Percentiles rank a stretch among this genome's conserved stretches.
Evolutionary conservation across 2,888 invertebrate genomes (phyloP).

Genomic region (Rhimphoctona megacephalus): DNA sequence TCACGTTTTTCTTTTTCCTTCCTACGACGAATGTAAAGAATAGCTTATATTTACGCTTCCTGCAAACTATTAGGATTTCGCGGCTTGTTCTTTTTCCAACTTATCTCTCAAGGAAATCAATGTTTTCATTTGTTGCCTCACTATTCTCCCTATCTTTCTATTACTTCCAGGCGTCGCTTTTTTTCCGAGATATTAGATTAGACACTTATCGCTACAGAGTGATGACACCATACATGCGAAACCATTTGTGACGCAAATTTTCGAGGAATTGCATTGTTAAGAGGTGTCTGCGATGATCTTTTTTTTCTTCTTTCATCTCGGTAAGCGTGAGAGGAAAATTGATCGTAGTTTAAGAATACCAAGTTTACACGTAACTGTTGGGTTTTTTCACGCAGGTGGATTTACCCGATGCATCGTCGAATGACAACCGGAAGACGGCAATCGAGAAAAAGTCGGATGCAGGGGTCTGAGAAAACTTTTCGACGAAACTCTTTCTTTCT

Average conservation of each 20-base stretch:
- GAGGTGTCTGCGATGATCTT: constrained; percentile 49
- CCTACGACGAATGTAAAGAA: constrained; percentile 7
- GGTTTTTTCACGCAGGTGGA: constrained; percentile 46
- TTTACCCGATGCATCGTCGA: constrained; percentile 1
- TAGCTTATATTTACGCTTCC: constrained; percentile 49
- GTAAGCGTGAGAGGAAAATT: constrained; percentile 57
- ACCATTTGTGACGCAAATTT: constrained; percentile 68
- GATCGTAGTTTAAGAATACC: constrained; percentile 43
- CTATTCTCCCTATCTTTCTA: constrained; percentile 24
- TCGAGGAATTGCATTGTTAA: constrained; percentile 65
- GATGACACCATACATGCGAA: constrained; percentile 74
- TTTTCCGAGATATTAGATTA: constrained; percentile 69
- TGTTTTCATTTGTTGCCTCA: constrained; percentile 21
- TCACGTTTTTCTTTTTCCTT: background rate
- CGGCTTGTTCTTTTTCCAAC: constrained; percentile 6
- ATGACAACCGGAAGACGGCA: constrained; percentile 53
- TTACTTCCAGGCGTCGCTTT: constrained; percentile 27
- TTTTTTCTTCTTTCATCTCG: constrained; percentile 29
- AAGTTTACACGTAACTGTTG: constrained; percentile 42
- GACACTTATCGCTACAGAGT: constrained; percentile 70
- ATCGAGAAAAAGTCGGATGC: constrained; percentile 58
- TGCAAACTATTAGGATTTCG: constrained; percentile 55
- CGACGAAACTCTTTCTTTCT: constrained; percentile 42
- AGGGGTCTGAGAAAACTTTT: constrained; percentile 35
- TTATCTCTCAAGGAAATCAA: constrained; percentile 55